Evolutionary conservation across 64 coral and sea anemone species (phyloP).

Genomic region (Porites australiensis): DNA sequence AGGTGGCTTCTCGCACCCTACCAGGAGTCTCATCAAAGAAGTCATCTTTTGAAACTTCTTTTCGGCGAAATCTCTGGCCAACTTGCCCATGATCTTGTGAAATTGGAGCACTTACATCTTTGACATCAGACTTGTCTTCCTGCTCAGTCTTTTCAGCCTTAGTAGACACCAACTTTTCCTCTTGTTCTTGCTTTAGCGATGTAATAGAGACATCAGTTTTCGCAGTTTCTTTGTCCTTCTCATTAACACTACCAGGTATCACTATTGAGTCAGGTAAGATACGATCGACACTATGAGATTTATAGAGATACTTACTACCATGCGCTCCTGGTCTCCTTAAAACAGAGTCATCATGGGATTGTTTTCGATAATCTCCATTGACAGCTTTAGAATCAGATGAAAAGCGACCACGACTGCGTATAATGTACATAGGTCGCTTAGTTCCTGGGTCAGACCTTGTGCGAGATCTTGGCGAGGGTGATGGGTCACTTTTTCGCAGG

Average conservation of each 20-base stretch:
- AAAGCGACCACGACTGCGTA: conserved; percentile 6
- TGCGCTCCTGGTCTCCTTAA: conserved; percentile 32
- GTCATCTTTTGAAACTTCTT: conserved; percentile 23
- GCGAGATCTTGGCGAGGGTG: conserved; percentile 26
- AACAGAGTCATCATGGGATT: conserved; percentile 70
- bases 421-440: conserved; percentile 33
- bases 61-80: neutral
- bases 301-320: conserved; percentile 38
- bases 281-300: conserved; percentile 77
- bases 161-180: conserved; percentile 18
- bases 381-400: conserved; percentile 14
- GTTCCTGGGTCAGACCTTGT: conserved; percentile 70
- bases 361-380: conserved; percentile 29
- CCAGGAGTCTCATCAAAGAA: conserved; percentile 43
- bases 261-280: neutral
- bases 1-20: conserved; percentile 60
- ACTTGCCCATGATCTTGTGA: neutral
- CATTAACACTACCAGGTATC: neutral
- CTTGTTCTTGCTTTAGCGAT: neutral
- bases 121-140: neutral
- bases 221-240: neutral
- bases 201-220: neutral
- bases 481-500: neutral
- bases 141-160: conserved; percentile 10
- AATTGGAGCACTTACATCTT: neutral